Evolutionary conservation across 1,140 invertebrate genomes (phyloP).

Genomic region (Adelges cooleyi): DNA sequence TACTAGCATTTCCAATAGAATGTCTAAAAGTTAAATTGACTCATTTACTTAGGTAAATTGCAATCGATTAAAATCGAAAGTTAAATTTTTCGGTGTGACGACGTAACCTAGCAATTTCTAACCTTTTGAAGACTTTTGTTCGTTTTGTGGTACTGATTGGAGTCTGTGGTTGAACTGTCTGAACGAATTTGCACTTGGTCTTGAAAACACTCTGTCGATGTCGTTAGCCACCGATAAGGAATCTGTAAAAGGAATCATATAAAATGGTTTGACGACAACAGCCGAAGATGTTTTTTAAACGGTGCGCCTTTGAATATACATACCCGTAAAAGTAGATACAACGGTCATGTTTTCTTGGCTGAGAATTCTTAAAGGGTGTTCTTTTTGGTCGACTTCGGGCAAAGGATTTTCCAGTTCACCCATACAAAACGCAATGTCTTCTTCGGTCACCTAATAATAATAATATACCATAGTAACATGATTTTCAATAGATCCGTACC

Average conservation of each 20-base stretch:
- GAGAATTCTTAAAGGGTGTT: slow-evolving; percentile 73
- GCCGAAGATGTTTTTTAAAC: neutral
- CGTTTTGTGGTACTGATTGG: neutral
- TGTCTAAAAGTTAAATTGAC: too few species aligned
- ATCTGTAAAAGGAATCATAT: slow-evolving; percentile 44
- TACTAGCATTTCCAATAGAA: too few species aligned
- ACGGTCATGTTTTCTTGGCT: slow-evolving; percentile 83
- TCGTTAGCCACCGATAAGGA: slow-evolving; percentile 65
- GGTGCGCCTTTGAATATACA: too few species aligned
- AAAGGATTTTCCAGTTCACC: slow-evolving; percentile 53
- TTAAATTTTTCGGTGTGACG: too few species aligned
- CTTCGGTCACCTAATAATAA: slow-evolving; percentile 58
- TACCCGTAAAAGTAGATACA: slow-evolving; percentile 69
- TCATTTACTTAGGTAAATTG: too few species aligned
- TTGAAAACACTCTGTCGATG: slow-evolving; percentile 47
- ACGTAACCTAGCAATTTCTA: too few species aligned
- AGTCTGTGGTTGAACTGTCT: slow-evolving; percentile 10
- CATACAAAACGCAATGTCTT: slow-evolving; percentile 80
- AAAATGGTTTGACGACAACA: neutral
- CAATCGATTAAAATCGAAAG: too few species aligned
- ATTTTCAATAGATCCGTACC: too few species aligned
- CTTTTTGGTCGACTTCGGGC: slow-evolving; percentile 56
- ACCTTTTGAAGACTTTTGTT: slow-evolving; percentile 15
- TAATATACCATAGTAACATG: neutral
- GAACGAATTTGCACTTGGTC: neutral